phyloP scores from a whole-genome alignment of 2,797 vertebrate species.

The Kryptopterus vitreolus region DNA sequence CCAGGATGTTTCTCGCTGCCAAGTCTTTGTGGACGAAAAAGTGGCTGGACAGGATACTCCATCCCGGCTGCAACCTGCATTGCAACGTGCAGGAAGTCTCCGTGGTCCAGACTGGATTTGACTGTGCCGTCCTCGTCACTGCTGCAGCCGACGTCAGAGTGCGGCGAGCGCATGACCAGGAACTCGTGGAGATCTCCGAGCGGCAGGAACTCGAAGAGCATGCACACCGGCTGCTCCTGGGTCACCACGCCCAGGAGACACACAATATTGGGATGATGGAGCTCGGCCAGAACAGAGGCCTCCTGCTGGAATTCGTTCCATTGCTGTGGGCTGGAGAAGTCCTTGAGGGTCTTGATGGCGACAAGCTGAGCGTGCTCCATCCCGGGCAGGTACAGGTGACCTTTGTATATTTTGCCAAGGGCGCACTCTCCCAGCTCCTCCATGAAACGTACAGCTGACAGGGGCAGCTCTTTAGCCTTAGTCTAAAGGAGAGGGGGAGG shows the following conservation, averaged over 20 bases:
- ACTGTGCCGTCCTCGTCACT: constrained; percentile 96
- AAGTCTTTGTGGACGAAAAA: constrained; percentile 96
- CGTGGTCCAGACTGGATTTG: constrained; percentile 93
- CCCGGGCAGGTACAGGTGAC: constrained; percentile 94
- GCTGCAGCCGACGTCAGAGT: constrained; percentile 95
- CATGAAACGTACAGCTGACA: constrained; percentile 97
- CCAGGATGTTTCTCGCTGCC: constrained; percentile 91
- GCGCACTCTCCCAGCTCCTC: constrained; percentile 92
- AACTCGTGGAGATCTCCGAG: constrained; percentile 98
- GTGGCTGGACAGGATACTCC: constrained; percentile 92
- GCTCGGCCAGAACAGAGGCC: constrained; percentile 85
- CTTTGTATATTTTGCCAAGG: constrained; percentile 97
- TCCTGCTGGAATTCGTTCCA: constrained; percentile 98
- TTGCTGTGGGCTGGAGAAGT: constrained; percentile 85
- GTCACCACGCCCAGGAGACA: constrained; percentile 93
- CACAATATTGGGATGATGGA: constrained; percentile 93
- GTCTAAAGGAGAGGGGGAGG: constrained; percentile 70
- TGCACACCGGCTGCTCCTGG: constrained; percentile 93
- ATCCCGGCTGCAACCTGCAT: constrained; percentile 92
- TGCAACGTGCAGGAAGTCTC: constrained; percentile 92
- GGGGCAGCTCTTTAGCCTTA: constrained; percentile 93
- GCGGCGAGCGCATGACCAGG: constrained; percentile 95
- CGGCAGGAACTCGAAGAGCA: constrained; percentile 93
- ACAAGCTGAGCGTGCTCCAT: constrained; percentile 96
- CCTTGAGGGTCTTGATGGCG: constrained; percentile 96